Conservation (phyloP, 1,140 invertebrate species). For the Portunus trituberculatus region DNA sequence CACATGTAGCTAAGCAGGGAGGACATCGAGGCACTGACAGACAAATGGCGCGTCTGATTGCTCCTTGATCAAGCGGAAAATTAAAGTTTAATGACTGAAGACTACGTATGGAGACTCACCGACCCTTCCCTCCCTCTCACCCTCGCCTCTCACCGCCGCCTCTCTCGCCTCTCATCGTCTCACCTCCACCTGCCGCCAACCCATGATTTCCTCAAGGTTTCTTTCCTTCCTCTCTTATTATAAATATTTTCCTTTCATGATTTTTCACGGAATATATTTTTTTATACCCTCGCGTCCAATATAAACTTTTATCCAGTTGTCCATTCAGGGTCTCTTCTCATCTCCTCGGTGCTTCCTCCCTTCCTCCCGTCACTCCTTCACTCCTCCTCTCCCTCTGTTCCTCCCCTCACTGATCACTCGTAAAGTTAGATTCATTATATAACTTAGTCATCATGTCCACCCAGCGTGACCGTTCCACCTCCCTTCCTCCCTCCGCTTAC, state of each 20-base stretch:
- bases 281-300: not conserved
- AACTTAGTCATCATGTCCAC: not conserved
- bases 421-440: slow-evolving; percentile 16
- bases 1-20: not conserved
- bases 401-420: not conserved
- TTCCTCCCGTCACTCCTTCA: not conserved
- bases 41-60: not conserved
- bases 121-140: not conserved
- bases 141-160: not conserved
- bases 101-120: not conserved
- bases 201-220: not conserved
- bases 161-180: not conserved
- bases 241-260: not conserved
- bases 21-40: not conserved
- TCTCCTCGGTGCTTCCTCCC: not conserved
- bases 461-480: not conserved
- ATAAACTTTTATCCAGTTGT: not conserved
- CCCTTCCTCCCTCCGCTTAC: not conserved
- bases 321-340: not conserved
- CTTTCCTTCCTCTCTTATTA: not conserved
- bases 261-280: slow-evolving; percentile 13
- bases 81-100: slow-evolving; percentile 4
- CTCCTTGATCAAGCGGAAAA: not conserved
- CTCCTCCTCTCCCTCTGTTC: not conserved
- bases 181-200: not conserved